These are phyloP conservation scores for Danio jaintianensis DNA, from an alignment of 2,797 vertebrate species.

Conservation along the genomic window DNA sequence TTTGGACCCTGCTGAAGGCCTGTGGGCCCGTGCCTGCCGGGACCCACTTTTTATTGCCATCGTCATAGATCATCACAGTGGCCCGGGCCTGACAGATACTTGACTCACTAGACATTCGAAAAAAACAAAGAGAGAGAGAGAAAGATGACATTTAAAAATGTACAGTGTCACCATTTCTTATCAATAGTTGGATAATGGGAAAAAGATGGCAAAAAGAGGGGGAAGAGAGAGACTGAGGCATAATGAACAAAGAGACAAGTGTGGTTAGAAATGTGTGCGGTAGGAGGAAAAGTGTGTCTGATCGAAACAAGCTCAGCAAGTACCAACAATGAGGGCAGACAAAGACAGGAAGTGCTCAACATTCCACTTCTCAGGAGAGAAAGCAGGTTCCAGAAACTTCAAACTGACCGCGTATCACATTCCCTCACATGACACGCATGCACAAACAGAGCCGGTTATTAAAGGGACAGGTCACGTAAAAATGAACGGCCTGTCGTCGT, in stretches of 20 bases:
- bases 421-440: constrained; percentile 33
- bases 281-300: constrained; percentile 54
- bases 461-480: background rate
- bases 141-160: constrained; percentile 2
- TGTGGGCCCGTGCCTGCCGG: constrained; percentile 85
- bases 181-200: background rate
- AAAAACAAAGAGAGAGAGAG: background rate
- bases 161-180: background rate
- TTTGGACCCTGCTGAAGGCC: constrained; percentile 89
- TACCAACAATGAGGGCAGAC: constrained; percentile 68
- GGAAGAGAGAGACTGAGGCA: constrained; percentile 33
- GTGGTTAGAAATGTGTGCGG: constrained; percentile 28
- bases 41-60: constrained; percentile 89
- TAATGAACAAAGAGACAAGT: constrained; percentile 26
- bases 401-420: constrained; percentile 61
- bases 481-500: background rate
- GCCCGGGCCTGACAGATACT: constrained; percentile 90
- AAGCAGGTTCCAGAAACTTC: constrained; percentile 63
- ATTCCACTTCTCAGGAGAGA: constrained; percentile 37
- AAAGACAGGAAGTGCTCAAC: constrained; percentile 72
- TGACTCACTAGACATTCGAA: constrained; percentile 79
- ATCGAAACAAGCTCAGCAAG: constrained; percentile 62
- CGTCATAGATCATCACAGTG: constrained; percentile 93
- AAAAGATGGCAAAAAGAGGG: constrained; percentile 1
- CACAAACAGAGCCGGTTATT: constrained; percentile 49